Evolutionary conservation across 2,888 invertebrate genomes (phyloP).

Genomic region (Hirtodrosophila cameraria): DNA sequence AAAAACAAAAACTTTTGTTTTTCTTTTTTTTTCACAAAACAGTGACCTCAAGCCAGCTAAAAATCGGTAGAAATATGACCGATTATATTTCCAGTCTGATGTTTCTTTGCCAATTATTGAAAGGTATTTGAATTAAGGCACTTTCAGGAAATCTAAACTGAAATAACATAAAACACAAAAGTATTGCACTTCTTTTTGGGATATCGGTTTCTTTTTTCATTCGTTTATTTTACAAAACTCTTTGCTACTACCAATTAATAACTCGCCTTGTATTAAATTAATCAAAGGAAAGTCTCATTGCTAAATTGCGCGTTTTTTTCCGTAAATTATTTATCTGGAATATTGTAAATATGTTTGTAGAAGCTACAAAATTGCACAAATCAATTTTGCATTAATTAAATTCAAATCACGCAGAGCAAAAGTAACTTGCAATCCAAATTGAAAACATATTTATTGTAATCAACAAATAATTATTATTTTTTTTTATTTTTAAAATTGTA

Average conservation of each 20-base stretch:
- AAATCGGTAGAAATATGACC: too few species aligned
- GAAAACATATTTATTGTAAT: slow-evolving; percentile 18
- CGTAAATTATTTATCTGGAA: slow-evolving; percentile 55
- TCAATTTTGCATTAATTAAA: slow-evolving; percentile 52
- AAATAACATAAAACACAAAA: slow-evolving; percentile 1
- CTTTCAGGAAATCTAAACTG: not conserved
- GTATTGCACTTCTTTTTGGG: slow-evolving; percentile 2
- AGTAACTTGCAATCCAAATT: slow-evolving; percentile 36
- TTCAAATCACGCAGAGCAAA: slow-evolving; percentile 56
- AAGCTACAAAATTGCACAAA: slow-evolving; percentile 42
- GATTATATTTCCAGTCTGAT: too few species aligned
- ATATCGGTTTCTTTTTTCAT: slow-evolving; percentile 35
- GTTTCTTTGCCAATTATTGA: not conserved
- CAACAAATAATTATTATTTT: slow-evolving; percentile 14
- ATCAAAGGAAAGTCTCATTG: slow-evolving; percentile 72
- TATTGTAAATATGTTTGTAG: slow-evolving; percentile 47
- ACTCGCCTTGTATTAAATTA: slow-evolving; percentile 45
- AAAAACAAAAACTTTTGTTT: too few species aligned
- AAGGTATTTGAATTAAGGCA: too few species aligned
- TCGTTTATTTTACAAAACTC: slow-evolving; percentile 69
- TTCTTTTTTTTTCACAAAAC: too few species aligned
- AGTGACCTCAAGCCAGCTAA: too few species aligned
- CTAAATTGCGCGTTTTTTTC: slow-evolving; percentile 71
- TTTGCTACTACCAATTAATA: slow-evolving; percentile 46
- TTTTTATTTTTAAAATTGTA: slow-evolving; percentile 42